Conservation (phyloP, 2,113 vertebrate genomes). For the Notiomystis cincta region DNA sequence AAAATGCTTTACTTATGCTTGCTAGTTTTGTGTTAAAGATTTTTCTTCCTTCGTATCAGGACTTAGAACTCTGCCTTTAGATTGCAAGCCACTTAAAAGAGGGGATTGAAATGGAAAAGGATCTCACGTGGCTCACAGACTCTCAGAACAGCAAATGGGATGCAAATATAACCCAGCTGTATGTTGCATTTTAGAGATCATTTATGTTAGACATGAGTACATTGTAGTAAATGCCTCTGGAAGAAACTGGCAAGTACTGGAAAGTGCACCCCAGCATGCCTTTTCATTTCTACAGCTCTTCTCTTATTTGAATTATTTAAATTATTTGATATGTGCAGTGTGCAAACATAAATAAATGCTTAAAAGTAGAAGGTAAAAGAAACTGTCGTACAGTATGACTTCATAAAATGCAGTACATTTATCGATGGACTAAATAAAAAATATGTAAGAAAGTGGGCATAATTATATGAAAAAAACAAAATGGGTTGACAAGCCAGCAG, state of each 20-base stretch:
- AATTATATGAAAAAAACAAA: not conserved
- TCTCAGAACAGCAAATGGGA: not conserved
- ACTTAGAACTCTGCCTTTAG: not conserved
- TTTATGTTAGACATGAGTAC: not conserved
- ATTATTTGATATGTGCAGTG: not conserved
- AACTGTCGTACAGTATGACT: not conserved
- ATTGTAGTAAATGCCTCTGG: not conserved
- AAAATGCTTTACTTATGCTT: not conserved
- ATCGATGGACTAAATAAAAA: not conserved
- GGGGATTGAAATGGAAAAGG: not conserved
- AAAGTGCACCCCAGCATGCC: not conserved
- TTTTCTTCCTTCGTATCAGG: not conserved
- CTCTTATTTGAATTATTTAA: not conserved
- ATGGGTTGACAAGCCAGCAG: not conserved
- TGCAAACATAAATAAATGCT: not conserved
- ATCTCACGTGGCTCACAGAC: not conserved
- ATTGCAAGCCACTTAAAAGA: not conserved
- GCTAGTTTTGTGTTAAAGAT: not conserved
- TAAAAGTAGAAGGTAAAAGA: not conserved
- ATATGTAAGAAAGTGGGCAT: not conserved
- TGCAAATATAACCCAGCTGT: not conserved
- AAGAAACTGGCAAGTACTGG: not conserved
- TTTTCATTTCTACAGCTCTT: not conserved
- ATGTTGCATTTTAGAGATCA: not conserved
- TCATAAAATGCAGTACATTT: not conserved